Conservation (phyloP, 2,888 invertebrate species). For the Parnassius apollo region DNA sequence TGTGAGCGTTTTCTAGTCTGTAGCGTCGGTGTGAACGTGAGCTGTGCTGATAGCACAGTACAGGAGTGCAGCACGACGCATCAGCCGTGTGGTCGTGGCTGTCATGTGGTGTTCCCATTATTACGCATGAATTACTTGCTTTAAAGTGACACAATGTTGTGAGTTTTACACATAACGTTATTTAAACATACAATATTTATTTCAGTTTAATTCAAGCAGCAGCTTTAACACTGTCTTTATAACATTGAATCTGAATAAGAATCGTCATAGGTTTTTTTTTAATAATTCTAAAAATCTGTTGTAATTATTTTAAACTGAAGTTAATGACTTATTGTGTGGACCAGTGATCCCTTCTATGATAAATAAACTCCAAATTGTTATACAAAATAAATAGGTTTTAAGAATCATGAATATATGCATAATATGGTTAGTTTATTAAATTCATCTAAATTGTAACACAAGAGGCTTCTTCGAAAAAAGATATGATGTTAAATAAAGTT, state of each 20-base stretch:
- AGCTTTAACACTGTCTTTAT: not conserved
- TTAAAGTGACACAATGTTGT: not conserved
- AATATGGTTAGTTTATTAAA: too few species aligned
- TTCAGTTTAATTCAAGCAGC: not conserved
- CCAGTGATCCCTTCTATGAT: not conserved
- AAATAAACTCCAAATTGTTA: not conserved
- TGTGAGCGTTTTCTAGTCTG: constrained; percentile 55
- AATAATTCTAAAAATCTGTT: constrained; percentile 2
- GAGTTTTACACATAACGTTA: not conserved
- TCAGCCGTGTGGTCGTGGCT: not conserved
- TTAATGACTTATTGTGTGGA: not conserved
- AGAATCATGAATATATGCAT: too few species aligned
- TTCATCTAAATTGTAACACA: too few species aligned
- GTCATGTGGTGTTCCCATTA: not conserved
- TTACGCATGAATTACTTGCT: not conserved
- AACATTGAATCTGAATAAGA: constrained; percentile 9
- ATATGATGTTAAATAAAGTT: constrained; percentile 1
- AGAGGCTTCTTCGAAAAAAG: not conserved
- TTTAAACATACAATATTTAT: constrained; percentile 2
- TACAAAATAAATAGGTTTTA: not conserved
- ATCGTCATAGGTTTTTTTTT: constrained; percentile 1
- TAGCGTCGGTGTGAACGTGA: not conserved
- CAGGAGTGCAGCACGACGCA: not conserved
- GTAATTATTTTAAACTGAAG: not conserved
- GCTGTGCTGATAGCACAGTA: not conserved